Percentiles rank a stretch among this genome's conserved stretches.
Evolutionary conservation across 2,113 vertebrate species (phyloP).

Genomic region (Etia nguti): DNA sequence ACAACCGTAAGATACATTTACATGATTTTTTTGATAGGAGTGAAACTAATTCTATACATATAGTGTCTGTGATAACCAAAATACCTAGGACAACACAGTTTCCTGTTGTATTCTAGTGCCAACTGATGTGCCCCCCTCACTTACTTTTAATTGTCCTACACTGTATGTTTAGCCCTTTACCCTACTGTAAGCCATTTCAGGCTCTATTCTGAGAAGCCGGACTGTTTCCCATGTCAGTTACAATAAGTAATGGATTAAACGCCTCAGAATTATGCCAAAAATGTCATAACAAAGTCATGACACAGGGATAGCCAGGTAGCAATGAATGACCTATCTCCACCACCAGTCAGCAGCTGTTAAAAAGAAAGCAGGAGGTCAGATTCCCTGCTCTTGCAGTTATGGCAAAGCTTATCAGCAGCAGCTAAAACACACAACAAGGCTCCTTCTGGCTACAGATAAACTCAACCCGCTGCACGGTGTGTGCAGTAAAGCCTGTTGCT

Average conservation of each 20-base stretch:
- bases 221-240: not conserved
- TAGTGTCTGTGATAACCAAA: not conserved
- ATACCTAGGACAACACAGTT: not conserved
- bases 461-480: slow-evolving; percentile 3
- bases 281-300: not conserved
- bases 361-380: not conserved
- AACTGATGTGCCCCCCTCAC: not conserved
- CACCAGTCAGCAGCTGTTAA: not conserved
- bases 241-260: not conserved
- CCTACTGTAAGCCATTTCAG: not conserved
- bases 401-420: slow-evolving; percentile 41
- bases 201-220: not conserved
- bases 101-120: not conserved
- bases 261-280: not conserved
- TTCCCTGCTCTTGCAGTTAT: slow-evolving; percentile 12
- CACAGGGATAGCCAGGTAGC: not conserved
- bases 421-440: slow-evolving; percentile 46
- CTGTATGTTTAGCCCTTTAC: not conserved
- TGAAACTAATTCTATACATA: not conserved
- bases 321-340: not conserved
- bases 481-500: slow-evolving; percentile 57
- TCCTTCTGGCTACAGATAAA: slow-evolving; percentile 58
- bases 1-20: not conserved
- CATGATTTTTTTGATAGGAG: not conserved
- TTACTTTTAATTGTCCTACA: not conserved